Percentiles rank a stretch among this genome's conserved stretches.
Evolutionary conservation across 1,140 invertebrate species (phyloP).

Genomic region (Drosophila takahashii): DNA sequence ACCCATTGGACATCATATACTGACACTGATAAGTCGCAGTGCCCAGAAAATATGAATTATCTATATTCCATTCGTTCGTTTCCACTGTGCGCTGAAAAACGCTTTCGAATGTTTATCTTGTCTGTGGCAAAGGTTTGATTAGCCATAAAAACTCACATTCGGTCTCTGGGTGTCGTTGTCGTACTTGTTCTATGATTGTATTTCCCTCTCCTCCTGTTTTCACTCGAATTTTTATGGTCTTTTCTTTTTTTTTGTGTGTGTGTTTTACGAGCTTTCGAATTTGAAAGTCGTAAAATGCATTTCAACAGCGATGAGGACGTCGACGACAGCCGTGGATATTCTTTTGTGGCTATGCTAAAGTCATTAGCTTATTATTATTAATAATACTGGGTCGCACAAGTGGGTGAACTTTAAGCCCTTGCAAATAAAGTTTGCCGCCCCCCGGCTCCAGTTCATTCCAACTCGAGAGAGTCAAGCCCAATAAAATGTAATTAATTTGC

Average conservation of each 20-base stretch:
- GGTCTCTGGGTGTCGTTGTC: slow-evolving; percentile 52
- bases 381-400: slow-evolving; percentile 28
- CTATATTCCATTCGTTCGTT: neutral
- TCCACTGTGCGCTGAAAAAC: slow-evolving; percentile 20
- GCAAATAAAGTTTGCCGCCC: slow-evolving; percentile 13
- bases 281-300: slow-evolving; percentile 77
- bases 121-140: slow-evolving; percentile 80
- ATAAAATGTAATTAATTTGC: slow-evolving; percentile 82
- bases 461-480: slow-evolving; percentile 50
- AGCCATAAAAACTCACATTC: slow-evolving; percentile 72
- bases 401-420: slow-evolving; percentile 51
- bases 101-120: slow-evolving; percentile 30
- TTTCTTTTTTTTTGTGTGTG: neutral
- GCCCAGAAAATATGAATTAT: slow-evolving; percentile 30
- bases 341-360: neutral
- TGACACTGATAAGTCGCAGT: neutral
- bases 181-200: slow-evolving; percentile 70
- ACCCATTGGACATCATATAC: slow-evolving; percentile 1
- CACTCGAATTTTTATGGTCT: slow-evolving; percentile 16
- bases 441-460: slow-evolving; percentile 22
- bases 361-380: slow-evolving; percentile 71
- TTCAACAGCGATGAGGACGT: slow-evolving; percentile 38
- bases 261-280: slow-evolving; percentile 73
- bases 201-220: neutral
- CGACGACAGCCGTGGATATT: neutral